phyloP scores from a whole-genome alignment of 2,888 invertebrate species.

The Callimorpha dominula region DNA sequence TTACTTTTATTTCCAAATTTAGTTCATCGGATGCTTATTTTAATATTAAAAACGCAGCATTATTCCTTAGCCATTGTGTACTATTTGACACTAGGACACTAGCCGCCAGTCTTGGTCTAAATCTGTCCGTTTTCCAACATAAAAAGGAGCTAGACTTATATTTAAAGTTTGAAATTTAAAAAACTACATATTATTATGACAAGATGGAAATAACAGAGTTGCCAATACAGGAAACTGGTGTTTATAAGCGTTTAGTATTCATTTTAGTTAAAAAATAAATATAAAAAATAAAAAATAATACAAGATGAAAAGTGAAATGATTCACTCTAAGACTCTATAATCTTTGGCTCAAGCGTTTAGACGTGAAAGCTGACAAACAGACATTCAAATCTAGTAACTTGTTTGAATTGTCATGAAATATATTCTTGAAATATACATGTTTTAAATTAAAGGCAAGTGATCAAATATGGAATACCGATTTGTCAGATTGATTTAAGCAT shows the following conservation, averaged over 20 bases:
- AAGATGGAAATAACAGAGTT: neutral
- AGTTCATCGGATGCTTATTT: neutral
- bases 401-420: too few relatives aligned
- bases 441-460: too few relatives aligned
- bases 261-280: neutral
- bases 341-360: too few relatives aligned
- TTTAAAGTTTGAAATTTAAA: neutral
- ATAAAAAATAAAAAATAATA: too few relatives aligned
- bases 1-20: neutral
- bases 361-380: too few relatives aligned
- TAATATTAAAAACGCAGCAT: neutral
- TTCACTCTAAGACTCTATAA: too few relatives aligned
- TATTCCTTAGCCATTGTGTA: slow-evolving; percentile 13
- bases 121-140: slow-evolving; percentile 20
- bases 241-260: neutral
- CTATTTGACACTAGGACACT: slow-evolving; percentile 17
- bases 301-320: too few relatives aligned
- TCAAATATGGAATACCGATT: too few relatives aligned
- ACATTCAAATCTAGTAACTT: too few relatives aligned
- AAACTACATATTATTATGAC: neutral
- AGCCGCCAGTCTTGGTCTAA: slow-evolving; percentile 18
- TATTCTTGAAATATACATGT: too few relatives aligned
- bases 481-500: too few relatives aligned
- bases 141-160: neutral
- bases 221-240: neutral